Base-by-base conservation (phyloP, 2,113 vertebrate species). In the Sinocyclocheilus anshuiensis region DNA sequence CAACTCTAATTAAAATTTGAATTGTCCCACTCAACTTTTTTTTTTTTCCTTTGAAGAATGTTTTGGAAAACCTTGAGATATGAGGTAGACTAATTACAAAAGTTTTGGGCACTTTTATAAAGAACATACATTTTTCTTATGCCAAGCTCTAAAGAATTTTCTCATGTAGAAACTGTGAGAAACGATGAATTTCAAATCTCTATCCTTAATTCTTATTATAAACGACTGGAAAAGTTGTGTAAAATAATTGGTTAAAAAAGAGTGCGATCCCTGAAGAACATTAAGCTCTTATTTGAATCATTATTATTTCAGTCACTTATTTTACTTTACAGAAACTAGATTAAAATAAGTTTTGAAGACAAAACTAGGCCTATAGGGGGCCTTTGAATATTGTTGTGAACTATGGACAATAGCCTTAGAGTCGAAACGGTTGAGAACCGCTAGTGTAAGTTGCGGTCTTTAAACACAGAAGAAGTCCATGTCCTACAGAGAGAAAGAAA, bases 391-490 rank as follows among this genome's bases (percentile, higher is more conserved):
- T 36, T 20, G 29, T 36, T 50, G 24, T 77, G 74, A 48, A n/a
- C 50, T 13, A 53, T 16, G 50, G 13, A 4, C 45, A 48, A 74
- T 18, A 20, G 16, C 50, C 50, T 53, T 5, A 53, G 29, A 42
- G 71, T 74, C 4, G 2, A 13, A 76, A 24, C 10, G 2, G 6
- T 15, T 48, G 42, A 76, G 22, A 42, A 24, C 0, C 4, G 6
- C 13, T 16, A 15, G 29, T 16, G 26, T 20, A 75, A 16, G 36
- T 55, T 55, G 36, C 22, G 24, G 13, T 55, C 78, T 84, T 85
- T 8, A 86, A 71, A 86, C 84, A 76, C 94, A 95, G 81, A 90
- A 90, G 90, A 95, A 95, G 89, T 95, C 94, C 69, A 87, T 86
- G 6, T 86, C 91, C 94, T 95, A 89, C 61, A 87, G 87, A 36